Base-by-base conservation (phyloP, 1,140 invertebrate genomes). In the Stenopsyche tienmushanensis region DNA sequence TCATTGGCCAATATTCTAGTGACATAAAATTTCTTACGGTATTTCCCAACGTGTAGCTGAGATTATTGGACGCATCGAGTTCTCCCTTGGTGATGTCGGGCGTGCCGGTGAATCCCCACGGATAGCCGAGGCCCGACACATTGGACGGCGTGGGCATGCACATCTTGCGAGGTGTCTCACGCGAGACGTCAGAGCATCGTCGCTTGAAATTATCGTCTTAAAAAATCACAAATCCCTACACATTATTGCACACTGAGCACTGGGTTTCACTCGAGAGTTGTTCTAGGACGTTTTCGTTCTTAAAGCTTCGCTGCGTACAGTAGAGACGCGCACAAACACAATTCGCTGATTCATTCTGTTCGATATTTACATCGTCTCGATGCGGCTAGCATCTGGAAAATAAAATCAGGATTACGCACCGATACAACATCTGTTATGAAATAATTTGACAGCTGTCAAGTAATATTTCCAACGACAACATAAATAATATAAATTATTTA, bases 91-190 rank as follows among this genome's bases (percentile, higher is more conserved):
- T 77, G 24, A 80, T 78, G 64, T 81, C 80, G 21, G 78, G 77
- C 5, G 77, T 74, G 62, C 77, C 77, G 8, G 79, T 77, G 65
- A 81, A 81, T 52, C 79, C 79, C 80, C 80, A 81, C 55, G 78
- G 78, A 70, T 81, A 81, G 29, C 77, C 80, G 70, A 81, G 80
- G 54, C 78, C 78, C 67, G 80, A 76, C 45, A 80, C 80, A 75
- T 80, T 80, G 52, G 73, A 80, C 62, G 79, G 79, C 52, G 78
- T 80, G 62, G 80, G 80, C 80, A 80, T 81, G 77, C 80, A 81
- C 80, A 81, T 81, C 74, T 78, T 81, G 69, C 64, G 53, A 17
- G 20, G 17, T 23, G 44, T 20, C 15, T 54, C 59, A 21, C 62
- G 20, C 13, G 63, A 62, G 42, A 57, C 58, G 63, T 55, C 62